Conservation (phyloP, 2,113 vertebrate species). For the Cololabis saira region DNA sequence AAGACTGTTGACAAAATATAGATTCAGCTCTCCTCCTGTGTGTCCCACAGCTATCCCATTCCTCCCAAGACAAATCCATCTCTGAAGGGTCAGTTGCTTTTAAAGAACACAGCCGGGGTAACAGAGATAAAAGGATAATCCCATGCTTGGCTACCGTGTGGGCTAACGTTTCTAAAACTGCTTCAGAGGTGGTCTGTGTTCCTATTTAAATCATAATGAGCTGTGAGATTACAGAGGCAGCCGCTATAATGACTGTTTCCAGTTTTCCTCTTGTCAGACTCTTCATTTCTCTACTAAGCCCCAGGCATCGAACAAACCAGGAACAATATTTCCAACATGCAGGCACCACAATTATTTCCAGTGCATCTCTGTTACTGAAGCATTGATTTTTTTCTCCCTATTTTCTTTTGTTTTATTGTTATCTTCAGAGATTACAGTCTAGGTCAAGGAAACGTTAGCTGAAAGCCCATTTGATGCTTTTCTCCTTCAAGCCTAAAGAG, state of each 20-base stretch:
- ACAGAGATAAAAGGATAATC: constrained; percentile 36
- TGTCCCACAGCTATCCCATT: not conserved
- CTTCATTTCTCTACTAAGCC: constrained; percentile 22
- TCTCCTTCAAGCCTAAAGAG: not conserved
- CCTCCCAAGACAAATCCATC: constrained; percentile 8
- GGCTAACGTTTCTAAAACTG: constrained; percentile 41
- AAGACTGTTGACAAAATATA: constrained; percentile 38
- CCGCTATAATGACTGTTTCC: constrained; percentile 8
- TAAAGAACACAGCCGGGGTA: constrained; percentile 20
- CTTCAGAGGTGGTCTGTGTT: constrained; percentile 39
- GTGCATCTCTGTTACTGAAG: constrained; percentile 19
- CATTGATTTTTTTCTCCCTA: constrained; percentile 18
- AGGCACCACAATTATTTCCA: constrained; percentile 21
- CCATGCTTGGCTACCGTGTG: constrained; percentile 33
- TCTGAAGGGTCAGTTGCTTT: constrained; percentile 27
- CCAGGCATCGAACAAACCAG: constrained; percentile 10
- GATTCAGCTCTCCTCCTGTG: constrained; percentile 11
- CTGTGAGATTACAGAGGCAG: constrained; percentile 51
- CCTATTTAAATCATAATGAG: constrained; percentile 55
- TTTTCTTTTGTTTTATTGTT: constrained; percentile 5
- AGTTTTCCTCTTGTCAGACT: constrained; percentile 23
- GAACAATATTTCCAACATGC: constrained; percentile 12
- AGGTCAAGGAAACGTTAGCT: not conserved
- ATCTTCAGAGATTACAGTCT: not conserved
- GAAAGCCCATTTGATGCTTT: constrained; percentile 1